These are phyloP conservation scores for Drosophila sordidula DNA, from an alignment of 2,888 invertebrate genomes.

Conservation along the genomic window DNA sequence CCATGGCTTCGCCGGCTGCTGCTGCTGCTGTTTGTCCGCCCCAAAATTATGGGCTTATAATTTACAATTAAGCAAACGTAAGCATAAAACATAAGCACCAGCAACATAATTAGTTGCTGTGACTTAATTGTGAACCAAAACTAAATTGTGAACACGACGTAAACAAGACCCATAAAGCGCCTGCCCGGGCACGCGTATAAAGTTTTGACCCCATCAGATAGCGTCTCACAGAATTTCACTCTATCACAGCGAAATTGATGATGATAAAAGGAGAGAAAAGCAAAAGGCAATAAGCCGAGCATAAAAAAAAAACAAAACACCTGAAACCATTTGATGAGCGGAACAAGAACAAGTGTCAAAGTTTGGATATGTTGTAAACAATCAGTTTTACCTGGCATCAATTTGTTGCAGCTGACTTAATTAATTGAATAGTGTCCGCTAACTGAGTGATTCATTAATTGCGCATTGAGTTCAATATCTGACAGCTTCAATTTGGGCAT, in stretches of 20 bases:
- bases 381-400: conserved; percentile 39
- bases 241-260: conserved; percentile 55
- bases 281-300: conserved; percentile 3
- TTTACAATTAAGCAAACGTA: conserved; percentile 77
- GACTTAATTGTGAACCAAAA: conserved; percentile 60
- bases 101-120: conserved; percentile 60
- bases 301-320: conserved; percentile 5
- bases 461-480: conserved; percentile 26
- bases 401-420: conserved; percentile 40
- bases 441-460: conserved; percentile 40
- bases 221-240: conserved; percentile 16
- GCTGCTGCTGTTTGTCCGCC: conserved; percentile 11
- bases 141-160: conserved; percentile 46
- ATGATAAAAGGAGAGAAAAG: not conserved
- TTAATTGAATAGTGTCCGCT: conserved; percentile 42
- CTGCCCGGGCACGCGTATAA: not conserved
- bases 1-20: conserved; percentile 22
- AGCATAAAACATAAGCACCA: conserved; percentile 65
- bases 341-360: conserved; percentile 1
- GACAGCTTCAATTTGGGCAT: conserved; percentile 27
- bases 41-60: conserved; percentile 72
- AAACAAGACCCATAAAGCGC: conserved; percentile 29
- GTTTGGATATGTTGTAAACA: conserved; percentile 14
- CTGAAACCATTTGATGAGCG: conserved; percentile 7
- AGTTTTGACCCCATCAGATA: conserved; percentile 56